Evolutionary conservation across 1,140 invertebrate species (phyloP).

Genomic region (Drosophila subobscura): DNA sequence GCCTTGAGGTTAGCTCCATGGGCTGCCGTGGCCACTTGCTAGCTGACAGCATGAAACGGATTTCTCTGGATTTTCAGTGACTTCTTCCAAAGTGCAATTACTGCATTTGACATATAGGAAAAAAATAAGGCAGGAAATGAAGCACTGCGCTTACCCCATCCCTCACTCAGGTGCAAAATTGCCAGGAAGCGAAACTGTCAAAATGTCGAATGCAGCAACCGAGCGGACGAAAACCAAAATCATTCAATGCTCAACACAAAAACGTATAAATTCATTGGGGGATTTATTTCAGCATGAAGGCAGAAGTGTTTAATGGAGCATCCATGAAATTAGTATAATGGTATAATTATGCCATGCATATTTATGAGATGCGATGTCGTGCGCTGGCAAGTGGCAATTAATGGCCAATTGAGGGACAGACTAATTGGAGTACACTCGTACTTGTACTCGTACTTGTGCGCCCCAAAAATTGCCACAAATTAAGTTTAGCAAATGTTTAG

Average conservation of each 20-base stretch:
- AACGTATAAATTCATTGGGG: too few relatives aligned
- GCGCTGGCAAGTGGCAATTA: conserved; percentile 18
- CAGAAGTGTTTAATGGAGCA: conserved; percentile 28
- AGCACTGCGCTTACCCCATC: neutral
- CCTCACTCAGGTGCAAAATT: neutral
- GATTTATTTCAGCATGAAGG: neutral
- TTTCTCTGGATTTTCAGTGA: neutral
- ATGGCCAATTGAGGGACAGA: conserved; percentile 20
- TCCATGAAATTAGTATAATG: conserved; percentile 22
- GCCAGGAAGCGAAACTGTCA: conserved; percentile 5
- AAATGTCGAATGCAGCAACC: conserved; percentile 11
- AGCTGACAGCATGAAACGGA: conserved; percentile 4
- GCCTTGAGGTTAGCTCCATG: neutral
- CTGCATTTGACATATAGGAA: conserved; percentile 18
- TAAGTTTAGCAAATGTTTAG: conserved; percentile 34
- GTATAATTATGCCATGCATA: conserved; percentile 27
- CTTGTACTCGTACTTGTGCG: conserved; percentile 2
- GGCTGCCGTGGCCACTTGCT: conserved; percentile 6
- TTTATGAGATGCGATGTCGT: conserved; percentile 27
- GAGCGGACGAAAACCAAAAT: too few relatives aligned
- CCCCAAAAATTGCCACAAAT: conserved; percentile 25
- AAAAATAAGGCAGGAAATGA: conserved; percentile 10
- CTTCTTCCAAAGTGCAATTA: conserved; percentile 10
- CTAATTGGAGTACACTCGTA: conserved; percentile 36
- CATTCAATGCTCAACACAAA: too few relatives aligned